Evolutionary conservation across 1,140 invertebrate species (phyloP), one percentile per base, ranked within the genome.

Genomic region (Cydia pomonella): DNA sequence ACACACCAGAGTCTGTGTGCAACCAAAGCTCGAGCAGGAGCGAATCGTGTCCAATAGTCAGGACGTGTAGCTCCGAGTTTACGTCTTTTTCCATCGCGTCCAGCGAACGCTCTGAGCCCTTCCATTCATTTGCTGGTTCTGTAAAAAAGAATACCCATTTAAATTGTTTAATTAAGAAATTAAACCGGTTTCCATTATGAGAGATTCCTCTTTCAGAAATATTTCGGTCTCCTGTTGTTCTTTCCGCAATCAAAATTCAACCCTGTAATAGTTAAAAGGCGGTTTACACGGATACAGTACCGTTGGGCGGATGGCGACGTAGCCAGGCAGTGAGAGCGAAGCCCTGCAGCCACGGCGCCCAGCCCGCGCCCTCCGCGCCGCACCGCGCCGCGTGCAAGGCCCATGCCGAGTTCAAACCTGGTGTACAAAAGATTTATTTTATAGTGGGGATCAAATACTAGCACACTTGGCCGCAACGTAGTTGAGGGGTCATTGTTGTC

Each of bases 341-440:
- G 9, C 95, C 95, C 21, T 94, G 93, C 47, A 94, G 82, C 95
- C 95, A 95, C 50, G 95, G 92, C 21, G 94, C 93, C 95, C 95
- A 96, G 59, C 93, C 92, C 18, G 95, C 86, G 82, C 95, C 94
- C 74, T 84, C 94, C 80, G 77, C 94, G 77, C 94, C 94, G 94
- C 87, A 94, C 83, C 50, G 95, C 93, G 95, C 72, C 88, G 90
- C 73, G 93, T 82, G 84, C 93, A 93, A 16, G 87, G 92, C 72
- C 94, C 94, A 79, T 94, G 86, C 18, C 88, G 95, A 81, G 94
- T 72, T 76, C 89, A 94, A 25, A 83, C 83, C 73, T 92, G 73
- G 3, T 4, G 53, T 29, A 71, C 23, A n/a, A 64, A 44, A 18
- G 13, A 12, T 33, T 33, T 33, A 6, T 2, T 33, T 33, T 3